Evolutionary conservation across 2,113 vertebrate species (phyloP).

Genomic region (Bos javanicus): DNA sequence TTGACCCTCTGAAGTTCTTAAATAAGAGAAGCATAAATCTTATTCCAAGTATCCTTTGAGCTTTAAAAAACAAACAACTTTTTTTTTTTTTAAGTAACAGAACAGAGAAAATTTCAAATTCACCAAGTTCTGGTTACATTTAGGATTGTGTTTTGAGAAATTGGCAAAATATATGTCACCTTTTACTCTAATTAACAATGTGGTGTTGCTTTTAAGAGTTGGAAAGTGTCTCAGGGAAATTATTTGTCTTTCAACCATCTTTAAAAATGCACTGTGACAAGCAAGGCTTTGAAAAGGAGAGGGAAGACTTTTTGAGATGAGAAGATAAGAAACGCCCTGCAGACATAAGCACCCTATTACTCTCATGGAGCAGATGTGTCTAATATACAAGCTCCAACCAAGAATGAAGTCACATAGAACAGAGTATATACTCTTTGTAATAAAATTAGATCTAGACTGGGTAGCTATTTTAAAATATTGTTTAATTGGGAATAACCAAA

Average conservation of each 20-base stretch:
- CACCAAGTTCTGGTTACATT: background rate
- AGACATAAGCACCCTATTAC: fast-evolving
- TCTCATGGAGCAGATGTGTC: fast-evolving
- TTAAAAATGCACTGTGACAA: background rate
- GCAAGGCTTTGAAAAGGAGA: background rate
- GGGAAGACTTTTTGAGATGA: background rate
- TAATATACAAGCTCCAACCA: background rate
- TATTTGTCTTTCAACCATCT: background rate
- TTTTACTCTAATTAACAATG: background rate
- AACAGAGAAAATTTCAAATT: background rate
- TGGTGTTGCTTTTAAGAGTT: background rate
- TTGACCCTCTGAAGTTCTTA: conserved; percentile 7
- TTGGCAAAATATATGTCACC: background rate
- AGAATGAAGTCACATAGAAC: background rate
- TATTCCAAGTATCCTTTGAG: background rate
- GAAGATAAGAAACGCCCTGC: background rate
- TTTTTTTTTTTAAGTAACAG: background rate
- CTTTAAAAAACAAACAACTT: background rate
- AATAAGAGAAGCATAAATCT: background rate
- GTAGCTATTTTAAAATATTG: background rate
- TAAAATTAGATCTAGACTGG: background rate
- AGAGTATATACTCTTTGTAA: background rate
- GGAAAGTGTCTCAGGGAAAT: background rate
- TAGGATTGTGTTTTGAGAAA: background rate
- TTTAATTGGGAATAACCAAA: background rate